phyloP scores from a whole-genome alignment of 1,140 invertebrate genomes.

The Orius insidiosus region DNA sequence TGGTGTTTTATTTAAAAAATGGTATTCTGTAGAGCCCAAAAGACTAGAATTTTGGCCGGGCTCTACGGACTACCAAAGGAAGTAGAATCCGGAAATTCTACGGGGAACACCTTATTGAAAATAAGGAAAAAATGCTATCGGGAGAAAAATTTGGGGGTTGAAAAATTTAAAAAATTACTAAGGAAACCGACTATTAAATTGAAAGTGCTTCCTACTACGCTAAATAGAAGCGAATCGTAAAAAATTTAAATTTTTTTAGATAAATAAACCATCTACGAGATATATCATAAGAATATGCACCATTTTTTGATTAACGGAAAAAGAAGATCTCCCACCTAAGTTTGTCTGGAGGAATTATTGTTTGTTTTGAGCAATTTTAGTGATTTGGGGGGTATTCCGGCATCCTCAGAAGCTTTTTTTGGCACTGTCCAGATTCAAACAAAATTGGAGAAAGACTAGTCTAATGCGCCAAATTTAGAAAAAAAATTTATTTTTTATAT shows the following conservation, averaged over 20 bases:
- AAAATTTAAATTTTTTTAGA: not conserved
- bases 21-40: too few relatives aligned
- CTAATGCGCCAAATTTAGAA: conserved; percentile 3
- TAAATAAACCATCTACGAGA: too few relatives aligned
- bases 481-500: conserved; percentile 1
- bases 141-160: too few relatives aligned
- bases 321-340: too few relatives aligned
- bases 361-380: conserved; percentile 17
- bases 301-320: too few relatives aligned
- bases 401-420: conserved; percentile 14
- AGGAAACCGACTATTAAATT: conserved; percentile 1
- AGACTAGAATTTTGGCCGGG: too few relatives aligned
- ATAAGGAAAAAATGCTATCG: conserved; percentile 8
- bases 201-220: conserved; percentile 3
- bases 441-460: conserved; percentile 1
- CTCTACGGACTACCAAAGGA: too few relatives aligned
- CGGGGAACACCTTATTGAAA: conserved; percentile 1
- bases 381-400: conserved; percentile 14
- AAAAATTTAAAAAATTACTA: too few relatives aligned
- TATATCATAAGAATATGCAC: too few relatives aligned
- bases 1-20: too few relatives aligned
- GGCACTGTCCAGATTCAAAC: conserved; percentile 10
- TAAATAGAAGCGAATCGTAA: conserved; percentile 10
- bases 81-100: too few relatives aligned
- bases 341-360: conserved; percentile 14